A percentile compares a stretch with the other conserved stretches of the same genome.
Conservation (phyloP, 2,113 vertebrate species). For the Camelus dromedarius region DNA sequence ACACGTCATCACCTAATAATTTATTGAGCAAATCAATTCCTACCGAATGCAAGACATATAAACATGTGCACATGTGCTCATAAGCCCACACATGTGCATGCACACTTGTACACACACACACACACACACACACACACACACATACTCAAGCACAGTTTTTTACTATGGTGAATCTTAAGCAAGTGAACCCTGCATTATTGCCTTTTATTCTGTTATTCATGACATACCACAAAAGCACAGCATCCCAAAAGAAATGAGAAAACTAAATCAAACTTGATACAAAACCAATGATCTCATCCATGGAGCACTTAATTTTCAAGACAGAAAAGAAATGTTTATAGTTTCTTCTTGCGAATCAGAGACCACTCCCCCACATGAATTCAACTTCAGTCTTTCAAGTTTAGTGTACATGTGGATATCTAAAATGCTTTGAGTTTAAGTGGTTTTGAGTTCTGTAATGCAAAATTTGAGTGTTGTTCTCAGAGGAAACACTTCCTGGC, state of each 20-base stretch:
- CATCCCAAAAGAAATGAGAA: not conserved
- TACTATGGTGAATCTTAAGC: not conserved
- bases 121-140: not conserved
- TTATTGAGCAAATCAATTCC: not conserved
- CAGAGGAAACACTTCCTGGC: conserved; percentile 64
- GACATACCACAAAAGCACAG: not conserved
- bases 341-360: not conserved
- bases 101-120: not conserved
- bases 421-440: conserved; percentile 59
- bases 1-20: not conserved
- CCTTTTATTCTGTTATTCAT: not conserved
- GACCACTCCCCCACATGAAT: not conserved
- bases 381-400: conserved; percentile 25
- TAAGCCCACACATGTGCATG: not conserved
- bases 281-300: not conserved
- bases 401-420: not conserved
- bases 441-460: conserved; percentile 60
- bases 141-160: not conserved
- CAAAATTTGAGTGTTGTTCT: conserved; percentile 66
- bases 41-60: not conserved
- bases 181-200: not conserved
- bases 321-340: not conserved
- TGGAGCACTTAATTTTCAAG: conserved; percentile 9
- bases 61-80: not conserved
- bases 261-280: not conserved